Conservation (phyloP, 2,797 vertebrate genomes). For the Ataeniobius toweri region DNA sequence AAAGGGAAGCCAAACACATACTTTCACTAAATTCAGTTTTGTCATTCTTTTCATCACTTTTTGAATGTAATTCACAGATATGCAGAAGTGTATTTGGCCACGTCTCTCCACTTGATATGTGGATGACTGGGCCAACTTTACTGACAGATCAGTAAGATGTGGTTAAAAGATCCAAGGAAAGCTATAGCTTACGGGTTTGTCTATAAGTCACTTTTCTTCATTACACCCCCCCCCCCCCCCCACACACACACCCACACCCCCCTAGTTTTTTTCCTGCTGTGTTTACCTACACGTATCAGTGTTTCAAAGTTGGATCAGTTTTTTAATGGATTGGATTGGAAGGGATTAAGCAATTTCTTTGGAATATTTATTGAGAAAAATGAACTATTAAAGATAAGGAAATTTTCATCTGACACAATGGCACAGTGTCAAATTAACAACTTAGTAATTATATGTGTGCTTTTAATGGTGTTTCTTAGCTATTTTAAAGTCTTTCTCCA, state of each 20-base stretch:
- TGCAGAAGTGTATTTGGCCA: background rate
- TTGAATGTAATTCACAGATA: background rate
- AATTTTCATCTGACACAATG: no score
- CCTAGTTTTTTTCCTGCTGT: background rate
- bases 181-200: background rate
- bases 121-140: background rate
- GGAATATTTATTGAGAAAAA: background rate
- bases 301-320: background rate
- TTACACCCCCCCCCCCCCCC: no score
- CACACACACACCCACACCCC: no score
- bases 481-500: no score
- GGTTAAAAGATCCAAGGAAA: conserved; percentile 4
- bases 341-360: background rate
- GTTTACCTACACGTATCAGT: background rate
- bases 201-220: background rate
- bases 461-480: no score
- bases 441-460: no score
- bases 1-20: background rate
- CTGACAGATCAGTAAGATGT: background rate
- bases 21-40: conserved; percentile 15
- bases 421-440: no score
- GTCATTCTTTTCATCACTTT: conserved; percentile 13
- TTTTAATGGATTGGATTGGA: background rate
- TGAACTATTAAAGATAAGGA: no score
- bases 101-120: background rate